A percentile compares a stretch with the other conserved stretches of the same genome.
These are phyloP conservation scores for Bimastos eiseni DNA, from an alignment of 2,888 invertebrate species.

Conservation along the genomic window DNA sequence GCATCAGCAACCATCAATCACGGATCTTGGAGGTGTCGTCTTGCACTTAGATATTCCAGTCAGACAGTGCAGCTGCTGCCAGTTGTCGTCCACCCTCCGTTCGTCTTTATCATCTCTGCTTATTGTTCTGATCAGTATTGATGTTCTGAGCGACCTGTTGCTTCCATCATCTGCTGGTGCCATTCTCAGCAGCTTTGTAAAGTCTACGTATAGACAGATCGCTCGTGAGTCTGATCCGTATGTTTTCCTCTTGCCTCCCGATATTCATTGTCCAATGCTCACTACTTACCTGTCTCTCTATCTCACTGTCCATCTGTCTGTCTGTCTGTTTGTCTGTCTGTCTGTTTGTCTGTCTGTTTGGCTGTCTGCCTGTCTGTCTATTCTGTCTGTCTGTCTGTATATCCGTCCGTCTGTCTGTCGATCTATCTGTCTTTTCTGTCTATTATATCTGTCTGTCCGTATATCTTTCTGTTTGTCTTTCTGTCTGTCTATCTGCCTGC, in stretches of 20 bases:
- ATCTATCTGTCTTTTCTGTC: background rate
- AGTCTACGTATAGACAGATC: background rate
- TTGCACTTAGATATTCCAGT: background rate
- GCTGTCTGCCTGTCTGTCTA: background rate
- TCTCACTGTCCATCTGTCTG: background rate
- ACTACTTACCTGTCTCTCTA: background rate
- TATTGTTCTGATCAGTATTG: background rate
- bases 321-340: background rate
- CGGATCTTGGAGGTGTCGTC: background rate
- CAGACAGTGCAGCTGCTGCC: background rate
- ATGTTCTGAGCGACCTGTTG: background rate
- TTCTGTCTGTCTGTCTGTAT: background rate
- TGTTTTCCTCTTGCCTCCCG: background rate
- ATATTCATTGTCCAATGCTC: background rate
- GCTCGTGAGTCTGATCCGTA: background rate
- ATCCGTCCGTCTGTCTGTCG: background rate
- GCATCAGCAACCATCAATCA: too few species aligned
- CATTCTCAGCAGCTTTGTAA: background rate
- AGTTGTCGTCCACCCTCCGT: background rate
- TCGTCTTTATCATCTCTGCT: background rate
- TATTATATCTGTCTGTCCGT: background rate
- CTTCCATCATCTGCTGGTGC: background rate
- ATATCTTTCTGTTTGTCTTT: too few species aligned
- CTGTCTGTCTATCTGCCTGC: too few species aligned
- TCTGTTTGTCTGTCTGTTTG: constrained; percentile 24